These are phyloP conservation scores for Drosophila burlai DNA, from an alignment of 1,140 invertebrate species.

Conservation along the genomic window DNA sequence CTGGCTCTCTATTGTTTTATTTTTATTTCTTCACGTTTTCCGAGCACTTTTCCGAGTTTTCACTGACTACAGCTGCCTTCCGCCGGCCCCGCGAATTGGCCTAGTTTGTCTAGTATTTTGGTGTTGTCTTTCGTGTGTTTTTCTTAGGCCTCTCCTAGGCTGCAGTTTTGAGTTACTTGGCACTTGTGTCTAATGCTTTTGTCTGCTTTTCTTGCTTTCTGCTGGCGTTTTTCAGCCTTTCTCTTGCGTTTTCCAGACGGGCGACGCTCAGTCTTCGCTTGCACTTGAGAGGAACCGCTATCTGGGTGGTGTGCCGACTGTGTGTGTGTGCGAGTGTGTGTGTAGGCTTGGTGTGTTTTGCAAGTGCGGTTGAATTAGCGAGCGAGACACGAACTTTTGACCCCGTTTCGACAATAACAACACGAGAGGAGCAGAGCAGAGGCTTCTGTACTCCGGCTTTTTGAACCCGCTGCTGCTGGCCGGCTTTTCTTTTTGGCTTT, in stretches of 20 bases:
- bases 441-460: slow-evolving; percentile 44
- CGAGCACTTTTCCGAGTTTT: slow-evolving; percentile 20
- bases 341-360: slow-evolving; percentile 12
- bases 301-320: slow-evolving; percentile 16
- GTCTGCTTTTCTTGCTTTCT: slow-evolving; percentile 39
- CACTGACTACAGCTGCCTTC: slow-evolving; percentile 10
- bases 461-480: slow-evolving; percentile 18
- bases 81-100: slow-evolving; percentile 63
- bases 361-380: slow-evolving; percentile 71
- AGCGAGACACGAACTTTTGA: slow-evolving; percentile 78
- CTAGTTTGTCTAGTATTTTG: slow-evolving; percentile 68
- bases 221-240: slow-evolving; percentile 33
- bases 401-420: slow-evolving; percentile 74
- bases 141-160: slow-evolving; percentile 42
- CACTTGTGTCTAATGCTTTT: slow-evolving; percentile 73
- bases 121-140: slow-evolving; percentile 30
- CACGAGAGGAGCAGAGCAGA: slow-evolving; percentile 34
- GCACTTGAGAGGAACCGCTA: slow-evolving; percentile 68
- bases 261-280: slow-evolving; percentile 53
- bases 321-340: slow-evolving; percentile 9
- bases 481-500: slow-evolving; percentile 51
- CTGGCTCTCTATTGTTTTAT: slow-evolving; percentile 36
- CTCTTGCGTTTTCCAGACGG: slow-evolving; percentile 42
- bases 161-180: slow-evolving; percentile 45
- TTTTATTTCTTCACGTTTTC: slow-evolving; percentile 34